Conservation (phyloP, 30 jellyfish, hydroid and myxozoan species). For the Kudoa iwatai region DNA sequence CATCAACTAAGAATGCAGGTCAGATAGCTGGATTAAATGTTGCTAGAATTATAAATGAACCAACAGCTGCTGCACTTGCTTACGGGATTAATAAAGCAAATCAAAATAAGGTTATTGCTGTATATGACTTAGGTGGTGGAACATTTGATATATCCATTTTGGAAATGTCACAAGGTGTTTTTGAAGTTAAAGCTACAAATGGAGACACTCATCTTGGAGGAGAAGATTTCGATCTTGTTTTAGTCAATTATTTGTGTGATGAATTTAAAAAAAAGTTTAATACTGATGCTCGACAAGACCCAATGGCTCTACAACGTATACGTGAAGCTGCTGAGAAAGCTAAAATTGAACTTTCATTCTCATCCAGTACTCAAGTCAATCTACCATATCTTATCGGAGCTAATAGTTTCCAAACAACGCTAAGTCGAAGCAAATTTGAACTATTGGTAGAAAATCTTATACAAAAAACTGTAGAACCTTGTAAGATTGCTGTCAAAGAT, state of each 20-base stretch:
- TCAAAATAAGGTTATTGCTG: slow-evolving; percentile 20
- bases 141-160: slow-evolving; percentile 67
- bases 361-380: slow-evolving; percentile 28
- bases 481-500: slow-evolving; percentile 29
- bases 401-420: slow-evolving; percentile 27
- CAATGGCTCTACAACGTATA: slow-evolving; percentile 62
- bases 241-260: slow-evolving; percentile 10
- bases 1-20: slow-evolving; percentile 98
- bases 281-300: slow-evolving; percentile 37
- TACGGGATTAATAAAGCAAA: slow-evolving; percentile 31
- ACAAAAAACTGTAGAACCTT: slow-evolving; percentile 10
- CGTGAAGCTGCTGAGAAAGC: slow-evolving; percentile 96
- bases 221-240: slow-evolving; percentile 51
- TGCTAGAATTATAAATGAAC: slow-evolving; percentile 90
- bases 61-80: slow-evolving; percentile 99
- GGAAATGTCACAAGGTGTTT: slow-evolving; percentile 61
- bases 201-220: slow-evolving; percentile 98
- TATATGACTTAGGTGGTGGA: slow-evolving; percentile 95
- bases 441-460: slow-evolving; percentile 5
- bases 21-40: slow-evolving; percentile 78
- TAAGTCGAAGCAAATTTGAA: slow-evolving; percentile 15
- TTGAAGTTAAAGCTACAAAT: slow-evolving; percentile 81
- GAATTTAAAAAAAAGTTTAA: slow-evolving; percentile 58
- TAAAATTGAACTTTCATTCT: slow-evolving; percentile 34
- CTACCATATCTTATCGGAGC: slow-evolving; percentile 83